Evolutionary conservation across 2,888 invertebrate species (phyloP), one percentile per base, ranked within the genome.

Genomic region (Phalera bucephala): DNA sequence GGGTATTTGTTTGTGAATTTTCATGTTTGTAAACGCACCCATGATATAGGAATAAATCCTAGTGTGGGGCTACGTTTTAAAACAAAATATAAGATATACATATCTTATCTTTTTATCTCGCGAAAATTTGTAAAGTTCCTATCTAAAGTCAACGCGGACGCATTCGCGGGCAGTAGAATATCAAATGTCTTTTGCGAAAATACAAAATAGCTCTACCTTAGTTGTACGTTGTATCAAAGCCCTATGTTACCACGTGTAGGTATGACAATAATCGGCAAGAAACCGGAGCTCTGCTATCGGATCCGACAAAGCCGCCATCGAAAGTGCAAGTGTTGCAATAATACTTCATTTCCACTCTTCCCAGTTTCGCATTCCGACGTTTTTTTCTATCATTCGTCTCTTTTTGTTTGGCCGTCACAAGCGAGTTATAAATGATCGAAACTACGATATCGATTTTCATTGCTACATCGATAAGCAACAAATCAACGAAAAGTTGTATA

Each of bases 271-370:
- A 62, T 64, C 47, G 64, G 17, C 43, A 36, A 46, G 73, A 67
- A 76, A 78, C 69, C 70, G 57, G 67, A 74, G 64, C 47, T 51
- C 42, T 42, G 80, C 64, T 71, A 80, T 65, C 52, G 48, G 72
- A 75, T 59, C 53, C 55, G 53, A 70, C 70, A 69, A 73, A 71
- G 69, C 64, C 67, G 58, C 70, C 66, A 73, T 74, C 65, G 85
- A 90, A 88, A 90, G 88, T 86, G 90, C 88, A 90, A 90, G 90
- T 90, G 90, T 87, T 80, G 74, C 84, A 79, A 86, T 81, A 84
- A 84, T 84, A 80, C 84, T 83, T 83, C 75, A 81, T 83, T 83
- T 83, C 80, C 77, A 74, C 79, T 80, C 71, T 72, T 69, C 72
- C 45, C 67, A 71, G 69, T 67, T 56, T 71, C 70, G 63, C 73